Evolutionary conservation across 2,888 invertebrate species (phyloP), one percentile per base, ranked within the genome.

Genomic region (Apamea crenata): DNA sequence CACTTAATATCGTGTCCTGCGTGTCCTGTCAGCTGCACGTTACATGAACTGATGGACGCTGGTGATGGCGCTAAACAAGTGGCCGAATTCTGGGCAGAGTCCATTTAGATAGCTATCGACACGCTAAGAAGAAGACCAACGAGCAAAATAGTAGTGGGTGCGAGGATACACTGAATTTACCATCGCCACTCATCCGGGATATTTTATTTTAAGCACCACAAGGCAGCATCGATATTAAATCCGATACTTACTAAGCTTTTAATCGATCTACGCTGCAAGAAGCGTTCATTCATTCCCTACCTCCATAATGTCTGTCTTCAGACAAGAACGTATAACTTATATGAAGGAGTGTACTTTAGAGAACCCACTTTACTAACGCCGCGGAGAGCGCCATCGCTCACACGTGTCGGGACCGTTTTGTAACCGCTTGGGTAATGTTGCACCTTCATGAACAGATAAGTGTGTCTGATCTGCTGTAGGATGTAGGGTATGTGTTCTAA

Each of bases 341-440:
- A 67, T 18, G 25, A 73, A 75, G 53, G 53, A 82, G 65, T 53
- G 44, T 69, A 77, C 65, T 86, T 68, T 74, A 69, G 29, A 36
- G 66, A 50, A 65, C 63, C 59, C 70, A 63, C 65, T 84, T 67
- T 56, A 32, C 65, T 36, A 68, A 21, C 53, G 36, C 67, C 12
- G 69, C 70, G 32, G 66, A 77, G 72, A 65, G 70, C 65, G 29
- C 73, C 87, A 87, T 85, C 81, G 81, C 84, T 85, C 87, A 81
- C 70, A 75, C 61, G 56, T 75, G 81, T 66, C 67, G 66, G 44
- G 75, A 69, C 18, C 61, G 61, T 81, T 83, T 81, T 87, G 83
- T 81, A 81, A 77, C 67, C 69, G 47, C 61, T 85, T 83, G 68
- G 70, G 74, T 88, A 87, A 87, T 71, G 78, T 73, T 88, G 82